Conservation (phyloP, 2,888 invertebrate genomes). For the Sesamia inferens region DNA sequence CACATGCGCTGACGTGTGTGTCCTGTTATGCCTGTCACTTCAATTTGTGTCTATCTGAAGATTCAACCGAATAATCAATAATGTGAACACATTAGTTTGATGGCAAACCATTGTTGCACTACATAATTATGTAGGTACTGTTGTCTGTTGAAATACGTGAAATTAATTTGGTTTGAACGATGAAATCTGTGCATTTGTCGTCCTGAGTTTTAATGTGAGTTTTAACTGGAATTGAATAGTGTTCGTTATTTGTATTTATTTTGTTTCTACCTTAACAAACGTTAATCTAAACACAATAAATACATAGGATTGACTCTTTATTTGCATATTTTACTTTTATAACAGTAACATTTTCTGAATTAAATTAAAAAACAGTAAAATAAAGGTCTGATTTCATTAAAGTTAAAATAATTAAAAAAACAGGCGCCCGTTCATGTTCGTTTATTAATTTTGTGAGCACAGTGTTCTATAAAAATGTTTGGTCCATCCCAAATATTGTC, state of each 20-base stretch:
- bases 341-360: too few relatives aligned
- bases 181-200: background rate
- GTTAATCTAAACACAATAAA: too few relatives aligned
- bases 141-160: background rate
- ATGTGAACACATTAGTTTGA: slow-evolving; percentile 24
- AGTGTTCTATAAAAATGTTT: too few relatives aligned
- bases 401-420: too few relatives aligned
- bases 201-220: background rate
- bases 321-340: too few relatives aligned
- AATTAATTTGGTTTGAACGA: slow-evolving; percentile 12
- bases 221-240: background rate
- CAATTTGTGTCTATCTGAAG: slow-evolving; percentile 48
- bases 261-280: background rate
- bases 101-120: slow-evolving; percentile 1
- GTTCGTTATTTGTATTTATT: background rate
- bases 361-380: too few relatives aligned
- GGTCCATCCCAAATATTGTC: too few relatives aligned
- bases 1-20: slow-evolving; percentile 33
- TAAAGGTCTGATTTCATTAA: too few relatives aligned
- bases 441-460: too few relatives aligned
- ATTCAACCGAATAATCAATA: slow-evolving; percentile 25
- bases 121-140: background rate
- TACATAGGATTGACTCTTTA: too few relatives aligned
- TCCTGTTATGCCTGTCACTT: slow-evolving; percentile 37
- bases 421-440: too few relatives aligned